Evolutionary conservation across 2,113 vertebrate genomes (phyloP).

Genomic region (Oncorhynchus clarkii): DNA sequence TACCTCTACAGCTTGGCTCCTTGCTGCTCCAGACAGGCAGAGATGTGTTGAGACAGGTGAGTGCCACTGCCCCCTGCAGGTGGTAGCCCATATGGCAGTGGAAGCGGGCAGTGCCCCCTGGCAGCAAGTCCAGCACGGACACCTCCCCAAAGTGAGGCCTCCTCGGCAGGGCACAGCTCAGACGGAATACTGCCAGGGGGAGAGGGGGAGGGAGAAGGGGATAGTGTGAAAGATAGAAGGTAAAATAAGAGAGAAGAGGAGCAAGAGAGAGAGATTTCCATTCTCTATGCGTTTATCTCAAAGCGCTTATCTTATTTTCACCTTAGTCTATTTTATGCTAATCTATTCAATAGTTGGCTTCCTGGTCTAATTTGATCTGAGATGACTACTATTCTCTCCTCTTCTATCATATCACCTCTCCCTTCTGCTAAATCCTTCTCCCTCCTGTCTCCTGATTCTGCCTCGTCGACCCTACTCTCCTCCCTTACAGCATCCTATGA

Average conservation of each 20-base stretch:
- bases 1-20: conserved; percentile 89
- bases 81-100: conserved; percentile 95
- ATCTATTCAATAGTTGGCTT: not conserved
- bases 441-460: too few species aligned
- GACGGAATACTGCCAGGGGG: conserved; percentile 80
- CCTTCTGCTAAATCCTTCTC: too few species aligned
- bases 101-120: conserved; percentile 85
- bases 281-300: not conserved
- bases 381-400: too few species aligned
- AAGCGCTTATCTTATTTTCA: not conserved
- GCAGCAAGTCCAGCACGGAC: conserved; percentile 85
- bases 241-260: not conserved
- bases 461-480: too few species aligned
- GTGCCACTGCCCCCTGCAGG: conserved; percentile 81
- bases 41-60: conserved; percentile 90
- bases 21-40: conserved; percentile 86
- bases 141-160: conserved; percentile 90
- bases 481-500: too few species aligned
- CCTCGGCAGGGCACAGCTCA: conserved; percentile 89
- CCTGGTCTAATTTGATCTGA: not conserved
- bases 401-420: too few species aligned
- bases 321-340: not conserved
- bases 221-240: not conserved
- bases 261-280: not conserved
- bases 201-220: too few species aligned